phyloP scores from a whole-genome alignment of 2,113 vertebrate species.

The Lagopus leucura region DNA sequence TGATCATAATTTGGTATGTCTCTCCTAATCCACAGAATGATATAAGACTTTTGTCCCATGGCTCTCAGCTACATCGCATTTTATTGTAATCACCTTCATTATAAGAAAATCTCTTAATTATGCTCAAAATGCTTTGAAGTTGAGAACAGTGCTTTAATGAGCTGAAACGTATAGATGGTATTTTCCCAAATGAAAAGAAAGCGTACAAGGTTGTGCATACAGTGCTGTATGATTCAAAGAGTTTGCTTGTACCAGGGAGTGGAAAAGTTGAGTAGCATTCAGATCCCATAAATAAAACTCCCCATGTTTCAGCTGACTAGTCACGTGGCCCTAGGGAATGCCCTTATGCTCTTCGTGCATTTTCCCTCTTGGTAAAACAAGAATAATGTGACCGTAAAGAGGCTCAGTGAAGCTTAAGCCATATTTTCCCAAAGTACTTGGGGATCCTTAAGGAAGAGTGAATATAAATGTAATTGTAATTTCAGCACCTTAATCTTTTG shows the following conservation, averaged over 20 bases:
- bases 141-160: slow-evolving; percentile 8
- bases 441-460: neutral
- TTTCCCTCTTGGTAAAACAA: neutral
- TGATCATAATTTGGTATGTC: neutral
- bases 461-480: neutral
- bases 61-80: neutral
- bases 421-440: neutral
- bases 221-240: neutral
- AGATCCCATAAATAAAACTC: neutral
- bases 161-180: neutral
- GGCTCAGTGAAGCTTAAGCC: neutral
- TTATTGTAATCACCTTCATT: slow-evolving; percentile 18
- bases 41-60: neutral
- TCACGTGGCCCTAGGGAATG: neutral
- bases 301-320: neutral
- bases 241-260: neutral
- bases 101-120: slow-evolving; percentile 44
- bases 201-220: accelerated
- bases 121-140: slow-evolving; percentile 42
- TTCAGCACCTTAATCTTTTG: neutral
- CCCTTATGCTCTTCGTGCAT: neutral
- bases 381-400: neutral
- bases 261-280: neutral
- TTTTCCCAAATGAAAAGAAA: slow-evolving; percentile 36
- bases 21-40: neutral